Base-by-base conservation (phyloP, 2,113 vertebrate species). In the Oceanodroma tethys region DNA sequence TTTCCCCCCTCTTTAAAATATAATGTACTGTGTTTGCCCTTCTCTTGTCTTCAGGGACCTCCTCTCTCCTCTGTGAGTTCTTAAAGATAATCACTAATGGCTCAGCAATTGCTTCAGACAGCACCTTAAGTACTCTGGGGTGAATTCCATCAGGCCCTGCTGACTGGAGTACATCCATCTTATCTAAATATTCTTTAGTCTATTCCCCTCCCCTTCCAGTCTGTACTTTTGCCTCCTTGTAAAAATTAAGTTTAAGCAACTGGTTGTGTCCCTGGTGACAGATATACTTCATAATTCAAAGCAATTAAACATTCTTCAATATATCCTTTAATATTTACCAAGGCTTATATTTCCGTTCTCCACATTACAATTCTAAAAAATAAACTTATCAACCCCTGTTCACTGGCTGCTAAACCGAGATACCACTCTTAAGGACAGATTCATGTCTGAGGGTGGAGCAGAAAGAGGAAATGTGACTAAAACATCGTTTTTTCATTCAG, bases 51-150 rank as follows among this genome's bases (percentile, higher is more conserved):
- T 88, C 63, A 50, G 88, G 88, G 92, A 95, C 82, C 82, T 94
- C 85, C 88, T 93, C 20, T 90, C 70, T 96, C 93, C 87, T 97
- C 82, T 86, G 72, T 62, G 92, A 93, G 75, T 90, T 95, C 79
- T 93, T 86, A 67, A 75, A 96, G 85, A 93, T 96, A 95, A 97
- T 97, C 93, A 66, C 85, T 96, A 95, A 97, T 93, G 67, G 92
- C 78, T 96, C 82, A 83, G 62, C 2, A 0, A 94, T 95, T 94
- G 85, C 88, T 94, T 90, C 88, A 96, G 88, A 88, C 38, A 81
- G 79, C 0, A 38, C 71, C 79, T 92, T 90, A 92, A 95, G 82
- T 92, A 88, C 92, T 94, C 71, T 29, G 59, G 55, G 72, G 84
- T 95, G 94, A 96, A 95, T 80, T 97, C 85, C 79, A 95, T 92